Evolutionary conservation across 2,113 vertebrate genomes (phyloP), one percentile per base, ranked within the genome.

Genomic region (Nipponia nippon): DNA sequence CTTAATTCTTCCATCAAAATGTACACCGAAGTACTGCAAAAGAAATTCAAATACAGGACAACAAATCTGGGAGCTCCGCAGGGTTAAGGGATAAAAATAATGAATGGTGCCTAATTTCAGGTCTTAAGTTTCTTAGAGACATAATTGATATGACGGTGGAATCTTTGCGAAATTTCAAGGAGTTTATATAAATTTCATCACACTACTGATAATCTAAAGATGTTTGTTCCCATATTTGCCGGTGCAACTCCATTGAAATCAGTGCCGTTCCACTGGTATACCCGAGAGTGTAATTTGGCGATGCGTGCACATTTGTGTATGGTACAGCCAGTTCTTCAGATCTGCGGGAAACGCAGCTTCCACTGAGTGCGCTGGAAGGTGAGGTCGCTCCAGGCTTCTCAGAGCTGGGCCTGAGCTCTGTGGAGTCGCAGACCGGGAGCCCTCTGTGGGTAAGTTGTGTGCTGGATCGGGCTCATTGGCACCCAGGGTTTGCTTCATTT

Each of bases 231-330:
- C 3, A 0, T 67, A 25, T n/a, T 46, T 52, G 22, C 26, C 1
- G 1, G 14, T 29, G 25, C 34, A 44, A 59, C 5, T 73, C 50
- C 29, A 30, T 0, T 75, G 87, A n/a, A 79, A 81, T 29, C 36
- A 11, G 46, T 25, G 42, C 16, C 25, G 18, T 78, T 81, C n/a
- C 26, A 18, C 3, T 52, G n/a, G 15, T 29, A 6, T 44, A 4
- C 11, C 26, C 8, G 16, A 22, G 38, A 50, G 22, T 5, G 2
- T 6, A 8, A 44, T 46, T 21, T 66, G 67, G 34, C 5, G 7
- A 3, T 10, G 11, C 0, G 8, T 9, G 16, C 0, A 0, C 13
- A 7, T 76, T 65, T 67, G 29, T 22, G 40, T 21, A 6, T 4
- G 30, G 10, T 17, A 27, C 36, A 29, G 72, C 30, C 34, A 16